phyloP scores from a whole-genome alignment of 2,113 vertebrate genomes.

The Pavo muticus region DNA sequence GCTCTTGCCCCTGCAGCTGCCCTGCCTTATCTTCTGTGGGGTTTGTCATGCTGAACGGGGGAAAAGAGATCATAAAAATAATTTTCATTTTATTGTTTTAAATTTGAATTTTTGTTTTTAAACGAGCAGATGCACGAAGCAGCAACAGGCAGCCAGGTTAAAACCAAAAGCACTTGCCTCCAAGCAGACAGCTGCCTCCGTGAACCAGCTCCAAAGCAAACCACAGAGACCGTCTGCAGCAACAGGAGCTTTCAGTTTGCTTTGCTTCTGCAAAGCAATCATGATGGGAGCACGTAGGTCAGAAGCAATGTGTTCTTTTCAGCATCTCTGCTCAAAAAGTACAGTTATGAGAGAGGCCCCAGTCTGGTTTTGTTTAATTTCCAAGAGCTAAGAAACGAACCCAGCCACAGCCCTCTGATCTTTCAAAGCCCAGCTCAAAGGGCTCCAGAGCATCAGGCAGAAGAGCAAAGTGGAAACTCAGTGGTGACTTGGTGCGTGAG shows the following conservation, averaged over 20 bases:
- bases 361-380: not conserved
- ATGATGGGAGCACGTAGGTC: rapidly evolving
- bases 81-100: not conserved
- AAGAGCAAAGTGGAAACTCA: not conserved
- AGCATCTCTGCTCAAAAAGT: not conserved
- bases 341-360: rapidly evolving
- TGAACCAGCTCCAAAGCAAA: not conserved
- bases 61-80: not conserved
- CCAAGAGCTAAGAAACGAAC: not conserved
- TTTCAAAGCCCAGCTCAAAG: not conserved
- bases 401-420: not conserved
- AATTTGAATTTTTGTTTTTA: not conserved
- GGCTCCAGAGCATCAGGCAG: rapidly evolving
- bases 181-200: not conserved
- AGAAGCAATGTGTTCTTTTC: not conserved
- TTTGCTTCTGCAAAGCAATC: not conserved
- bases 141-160: not conserved
- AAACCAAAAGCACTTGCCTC: not conserved
- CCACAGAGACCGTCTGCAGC: not conserved
- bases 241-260: not conserved
- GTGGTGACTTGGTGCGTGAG: not conserved
- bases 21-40: not conserved
- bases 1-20: not conserved
- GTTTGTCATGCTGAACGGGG: not conserved
- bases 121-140: not conserved